phyloP scores from a whole-genome alignment of 2,113 vertebrate genomes.

The Mellivora capensis region DNA sequence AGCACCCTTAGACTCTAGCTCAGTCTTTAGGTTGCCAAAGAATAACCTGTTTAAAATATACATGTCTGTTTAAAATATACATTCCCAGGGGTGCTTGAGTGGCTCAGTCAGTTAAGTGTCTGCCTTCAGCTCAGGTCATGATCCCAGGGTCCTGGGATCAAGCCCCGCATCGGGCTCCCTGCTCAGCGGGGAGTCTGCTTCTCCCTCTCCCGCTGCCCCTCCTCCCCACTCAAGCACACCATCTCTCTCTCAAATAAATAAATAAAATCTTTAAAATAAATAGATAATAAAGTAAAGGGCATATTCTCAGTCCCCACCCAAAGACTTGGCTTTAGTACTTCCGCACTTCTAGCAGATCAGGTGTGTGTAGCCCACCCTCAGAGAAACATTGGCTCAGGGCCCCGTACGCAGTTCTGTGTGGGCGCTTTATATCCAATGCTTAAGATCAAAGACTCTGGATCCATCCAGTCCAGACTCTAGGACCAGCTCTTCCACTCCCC shows the following conservation, averaged over 20 bases:
- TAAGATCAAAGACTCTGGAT: neutral
- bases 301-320: neutral
- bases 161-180: neutral
- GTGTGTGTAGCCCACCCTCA: neutral
- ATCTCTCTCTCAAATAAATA: neutral
- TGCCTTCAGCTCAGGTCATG: neutral
- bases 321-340: neutral
- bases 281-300: neutral
- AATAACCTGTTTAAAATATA: neutral
- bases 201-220: neutral
- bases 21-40: neutral
- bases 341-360: neutral
- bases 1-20: neutral
- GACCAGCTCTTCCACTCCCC: neutral
- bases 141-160: neutral
- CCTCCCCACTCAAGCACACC: neutral
- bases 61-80: neutral
- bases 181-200: neutral
- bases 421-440: neutral
- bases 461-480: neutral
- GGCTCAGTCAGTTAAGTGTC: neutral
- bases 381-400: neutral
- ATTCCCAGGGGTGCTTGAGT: neutral
- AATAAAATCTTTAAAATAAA: neutral
- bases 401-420: neutral